Percentiles rank a stretch among this genome's conserved stretches.
These are phyloP conservation scores for Lasioglossum albipes DNA, from an alignment of 1,140 invertebrate species.

Conservation along the genomic window DNA sequence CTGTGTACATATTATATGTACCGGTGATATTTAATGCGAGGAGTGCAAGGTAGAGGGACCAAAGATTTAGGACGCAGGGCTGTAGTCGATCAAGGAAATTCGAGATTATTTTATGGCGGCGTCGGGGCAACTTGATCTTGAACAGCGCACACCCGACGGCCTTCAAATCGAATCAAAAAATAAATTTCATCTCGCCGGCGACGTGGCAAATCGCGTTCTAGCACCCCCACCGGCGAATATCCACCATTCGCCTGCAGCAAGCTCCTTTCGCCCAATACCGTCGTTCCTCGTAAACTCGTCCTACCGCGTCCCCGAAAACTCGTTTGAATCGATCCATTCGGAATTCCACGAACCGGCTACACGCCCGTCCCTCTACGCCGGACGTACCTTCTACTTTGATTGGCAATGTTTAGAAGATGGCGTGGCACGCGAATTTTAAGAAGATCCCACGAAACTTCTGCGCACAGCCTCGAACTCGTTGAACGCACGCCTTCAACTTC, in stretches of 20 bases:
- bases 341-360: conserved; percentile 60
- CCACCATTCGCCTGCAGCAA: conserved; percentile 62
- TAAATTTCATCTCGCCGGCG: conserved; percentile 59
- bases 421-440: conserved; percentile 38
- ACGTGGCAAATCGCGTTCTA: conserved; percentile 66
- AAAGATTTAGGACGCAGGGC: too few species aligned
- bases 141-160: conserved; percentile 29
- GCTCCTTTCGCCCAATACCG: conserved; percentile 65
- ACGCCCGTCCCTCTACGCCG: conserved; percentile 36
- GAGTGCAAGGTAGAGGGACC: too few species aligned
- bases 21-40: too few species aligned
- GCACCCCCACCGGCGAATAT: conserved; percentile 65
- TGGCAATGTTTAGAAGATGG: conserved; percentile 56
- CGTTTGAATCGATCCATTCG: conserved; percentile 64
- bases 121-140: conserved; percentile 37
- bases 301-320: conserved; percentile 65
- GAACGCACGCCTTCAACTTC: background rate
- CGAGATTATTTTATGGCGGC: conserved; percentile 8
- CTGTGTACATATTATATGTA: too few species aligned
- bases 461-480: background rate
- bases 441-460: conserved; percentile 18
- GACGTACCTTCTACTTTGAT: conserved; percentile 45
- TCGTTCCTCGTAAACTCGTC: conserved; percentile 68
- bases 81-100: conserved; percentile 16
- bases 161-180: conserved; percentile 60